Conservation (phyloP, 2,888 invertebrate species). For the Zaprionus bogoriensis region DNA sequence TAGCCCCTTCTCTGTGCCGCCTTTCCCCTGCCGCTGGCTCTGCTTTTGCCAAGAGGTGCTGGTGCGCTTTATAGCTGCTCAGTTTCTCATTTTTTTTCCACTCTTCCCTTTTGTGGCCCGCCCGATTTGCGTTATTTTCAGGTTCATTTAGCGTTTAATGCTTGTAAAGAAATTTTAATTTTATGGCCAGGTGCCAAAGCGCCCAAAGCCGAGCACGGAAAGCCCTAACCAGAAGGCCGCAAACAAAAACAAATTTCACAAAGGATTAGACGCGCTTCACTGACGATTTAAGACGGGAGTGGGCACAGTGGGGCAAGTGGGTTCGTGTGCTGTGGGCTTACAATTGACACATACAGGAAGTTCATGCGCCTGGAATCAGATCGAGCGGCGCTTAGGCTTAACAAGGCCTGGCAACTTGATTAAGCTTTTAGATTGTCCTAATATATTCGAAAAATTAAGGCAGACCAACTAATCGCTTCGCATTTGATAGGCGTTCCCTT, state of each 20-base stretch:
- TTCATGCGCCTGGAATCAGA: too few relatives aligned
- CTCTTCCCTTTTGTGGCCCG: slow-evolving; percentile 1
- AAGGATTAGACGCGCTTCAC: slow-evolving; percentile 63
- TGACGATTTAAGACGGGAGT: slow-evolving; percentile 34
- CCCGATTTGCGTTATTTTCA: slow-evolving; percentile 80
- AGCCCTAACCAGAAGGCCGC: slow-evolving; percentile 38
- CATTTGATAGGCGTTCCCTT: too few relatives aligned
- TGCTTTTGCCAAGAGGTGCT: slow-evolving; percentile 47
- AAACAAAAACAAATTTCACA: slow-evolving; percentile 58
- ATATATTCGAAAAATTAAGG: too few relatives aligned
- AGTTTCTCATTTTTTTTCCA: slow-evolving; percentile 26
- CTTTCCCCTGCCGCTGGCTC: background rate
- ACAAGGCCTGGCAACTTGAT: too few relatives aligned
- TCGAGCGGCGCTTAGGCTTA: too few relatives aligned
- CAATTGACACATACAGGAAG: too few relatives aligned
- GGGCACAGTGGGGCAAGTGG: background rate
- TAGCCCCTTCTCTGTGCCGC: background rate
- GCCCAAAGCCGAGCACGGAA: slow-evolving; percentile 17
- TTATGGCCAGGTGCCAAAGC: slow-evolving; percentile 70
- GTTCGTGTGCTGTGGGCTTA: too few relatives aligned
- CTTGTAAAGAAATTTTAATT: slow-evolving; percentile 77
- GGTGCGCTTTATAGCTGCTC: slow-evolving; percentile 48
- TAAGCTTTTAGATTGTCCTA: too few relatives aligned
- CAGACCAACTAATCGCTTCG: too few relatives aligned
- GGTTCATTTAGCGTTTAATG: slow-evolving; percentile 81